Evolutionary conservation across 2,888 invertebrate genomes (phyloP).

Genomic region (Mantis religiosa): DNA sequence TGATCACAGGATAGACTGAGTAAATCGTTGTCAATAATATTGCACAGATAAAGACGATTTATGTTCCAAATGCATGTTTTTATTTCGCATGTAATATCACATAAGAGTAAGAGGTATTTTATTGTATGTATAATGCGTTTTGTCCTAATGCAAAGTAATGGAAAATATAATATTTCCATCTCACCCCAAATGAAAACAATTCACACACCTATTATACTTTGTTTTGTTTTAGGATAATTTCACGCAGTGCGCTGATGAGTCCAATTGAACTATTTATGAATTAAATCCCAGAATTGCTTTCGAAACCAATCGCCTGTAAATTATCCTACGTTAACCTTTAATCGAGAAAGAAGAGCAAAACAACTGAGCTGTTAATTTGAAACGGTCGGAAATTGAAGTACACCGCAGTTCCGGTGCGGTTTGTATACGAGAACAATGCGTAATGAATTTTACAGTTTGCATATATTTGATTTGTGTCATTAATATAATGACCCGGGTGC

Average conservation of each 20-base stretch:
- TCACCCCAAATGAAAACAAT: too few species aligned
- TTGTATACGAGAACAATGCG: background rate
- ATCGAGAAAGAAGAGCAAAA: background rate
- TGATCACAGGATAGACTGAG: too few species aligned
- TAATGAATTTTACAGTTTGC: background rate
- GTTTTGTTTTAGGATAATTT: background rate
- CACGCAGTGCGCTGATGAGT: background rate
- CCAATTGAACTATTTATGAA: background rate
- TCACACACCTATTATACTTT: too few species aligned
- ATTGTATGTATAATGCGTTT: too few species aligned
- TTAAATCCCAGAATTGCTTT: background rate
- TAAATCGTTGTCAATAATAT: too few species aligned
- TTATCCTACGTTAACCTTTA: background rate
- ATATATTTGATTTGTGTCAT: background rate
- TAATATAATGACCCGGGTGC: background rate
- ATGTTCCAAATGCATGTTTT: too few species aligned
- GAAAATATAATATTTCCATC: too few species aligned
- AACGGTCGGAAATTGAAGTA: background rate
- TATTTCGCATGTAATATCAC: too few species aligned
- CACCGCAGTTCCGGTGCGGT: background rate
- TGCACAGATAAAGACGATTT: too few species aligned
- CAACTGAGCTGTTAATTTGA: background rate
- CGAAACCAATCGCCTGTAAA: background rate
- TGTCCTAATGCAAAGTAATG: too few species aligned
- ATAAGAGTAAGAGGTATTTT: too few species aligned